Evolutionary conservation across 53 echinoderm and acorn worm genomes (phyloP).

Genomic region (Zoroaster sp.): DNA sequence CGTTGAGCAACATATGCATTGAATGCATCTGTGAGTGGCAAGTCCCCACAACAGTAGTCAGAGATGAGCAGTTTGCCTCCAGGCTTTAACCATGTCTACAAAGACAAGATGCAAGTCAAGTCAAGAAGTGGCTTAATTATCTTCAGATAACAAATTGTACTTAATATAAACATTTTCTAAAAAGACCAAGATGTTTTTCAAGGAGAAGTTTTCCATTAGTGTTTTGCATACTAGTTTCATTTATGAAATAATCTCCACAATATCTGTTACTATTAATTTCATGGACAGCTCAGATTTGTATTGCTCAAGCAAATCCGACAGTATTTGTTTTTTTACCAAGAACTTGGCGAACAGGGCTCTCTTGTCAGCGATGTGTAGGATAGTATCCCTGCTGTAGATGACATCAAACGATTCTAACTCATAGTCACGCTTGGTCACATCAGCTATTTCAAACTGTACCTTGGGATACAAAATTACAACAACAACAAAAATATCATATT

Average conservation of each 20-base stretch:
- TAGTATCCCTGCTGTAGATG: slow-evolving; percentile 90
- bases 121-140: background rate
- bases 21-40: slow-evolving; percentile 81
- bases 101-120: background rate
- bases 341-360: slow-evolving; percentile 71
- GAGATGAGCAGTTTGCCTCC: slow-evolving; percentile 94
- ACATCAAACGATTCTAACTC: slow-evolving; percentile 80
- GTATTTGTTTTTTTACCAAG: slow-evolving; percentile 62
- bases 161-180: no score
- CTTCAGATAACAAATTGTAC: no score
- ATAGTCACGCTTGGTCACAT: slow-evolving; percentile 90
- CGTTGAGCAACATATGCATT: slow-evolving; percentile 83
- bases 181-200: no score
- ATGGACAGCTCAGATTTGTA: no score
- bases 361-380: slow-evolving; percentile 86
- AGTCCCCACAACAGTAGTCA: slow-evolving; percentile 95
- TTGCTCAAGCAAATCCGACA: no score
- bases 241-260: no score
- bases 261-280: no score
- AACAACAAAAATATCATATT: no score
- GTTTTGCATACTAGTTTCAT: no score
- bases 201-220: no score
- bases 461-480: no score
- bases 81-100: slow-evolving; percentile 89
- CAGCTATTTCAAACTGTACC: slow-evolving; percentile 94